A percentile compares a stretch with the other conserved stretches of the same genome.
Evolutionary conservation across 2,113 vertebrate genomes (phyloP).

Genomic region (Atrichornis clamosus): DNA sequence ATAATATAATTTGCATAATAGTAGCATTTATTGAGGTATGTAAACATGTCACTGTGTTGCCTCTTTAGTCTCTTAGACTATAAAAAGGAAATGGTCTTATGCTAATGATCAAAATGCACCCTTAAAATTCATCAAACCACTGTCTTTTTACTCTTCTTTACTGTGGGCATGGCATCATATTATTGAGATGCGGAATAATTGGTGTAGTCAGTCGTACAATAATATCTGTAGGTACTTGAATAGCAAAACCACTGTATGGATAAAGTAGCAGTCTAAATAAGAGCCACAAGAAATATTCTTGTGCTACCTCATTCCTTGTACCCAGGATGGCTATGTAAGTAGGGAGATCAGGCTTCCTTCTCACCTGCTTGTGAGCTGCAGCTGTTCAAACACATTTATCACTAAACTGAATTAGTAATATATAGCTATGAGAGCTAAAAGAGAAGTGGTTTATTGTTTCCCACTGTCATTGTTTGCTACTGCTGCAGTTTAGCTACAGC

Average conservation of each 20-base stretch:
- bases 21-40: not conserved
- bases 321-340: not conserved
- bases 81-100: not conserved
- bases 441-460: not conserved
- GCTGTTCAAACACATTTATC: not conserved
- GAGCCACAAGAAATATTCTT: not conserved
- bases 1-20: not conserved
- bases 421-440: not conserved
- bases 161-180: not conserved
- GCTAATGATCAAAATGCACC: not conserved
- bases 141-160: not conserved
- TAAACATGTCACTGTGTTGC: not conserved
- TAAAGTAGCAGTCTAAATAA: not conserved
- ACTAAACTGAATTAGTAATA: not conserved
- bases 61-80: not conserved
- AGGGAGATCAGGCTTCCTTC: not conserved
- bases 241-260: not conserved
- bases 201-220: not conserved
- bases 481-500: not conserved
- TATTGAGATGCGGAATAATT: not conserved
- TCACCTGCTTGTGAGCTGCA: not conserved
- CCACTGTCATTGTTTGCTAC: not conserved
- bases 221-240: not conserved
- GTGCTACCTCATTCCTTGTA: not conserved
- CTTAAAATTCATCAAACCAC: not conserved